Evolutionary conservation across 2,113 vertebrate species (phyloP).

Genomic region (Pipra filicauda): DNA sequence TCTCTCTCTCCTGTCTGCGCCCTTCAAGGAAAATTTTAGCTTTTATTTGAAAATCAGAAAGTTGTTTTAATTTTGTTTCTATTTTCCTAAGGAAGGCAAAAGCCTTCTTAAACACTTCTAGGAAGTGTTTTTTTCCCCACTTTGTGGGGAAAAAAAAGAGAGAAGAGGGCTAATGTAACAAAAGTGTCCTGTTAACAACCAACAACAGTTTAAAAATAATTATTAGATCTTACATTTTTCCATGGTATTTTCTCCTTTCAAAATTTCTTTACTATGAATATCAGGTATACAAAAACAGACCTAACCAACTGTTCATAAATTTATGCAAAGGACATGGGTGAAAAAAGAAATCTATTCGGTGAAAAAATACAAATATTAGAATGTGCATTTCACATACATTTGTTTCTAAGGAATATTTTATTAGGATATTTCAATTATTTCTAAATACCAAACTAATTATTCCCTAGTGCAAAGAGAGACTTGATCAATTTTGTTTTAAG

Average conservation of each 20-base stretch:
- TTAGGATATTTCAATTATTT: not conserved
- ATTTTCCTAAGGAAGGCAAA: not conserved
- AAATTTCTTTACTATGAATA: slow-evolving; percentile 53
- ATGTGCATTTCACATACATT: not conserved
- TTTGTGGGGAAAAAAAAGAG: too few relatives aligned
- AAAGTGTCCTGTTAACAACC: not conserved
- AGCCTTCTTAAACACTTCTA: not conserved
- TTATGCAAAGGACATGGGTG: not conserved
- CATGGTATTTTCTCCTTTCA: not conserved
- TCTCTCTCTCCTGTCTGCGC: not conserved
- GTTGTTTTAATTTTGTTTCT: not conserved
- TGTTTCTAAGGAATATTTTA: not conserved
- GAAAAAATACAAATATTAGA: not conserved
- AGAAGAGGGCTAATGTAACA: not conserved
- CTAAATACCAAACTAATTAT: not conserved
- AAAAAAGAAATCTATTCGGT: not conserved
- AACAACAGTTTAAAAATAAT: not conserved
- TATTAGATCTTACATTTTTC: not conserved
- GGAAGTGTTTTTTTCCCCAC: too few relatives aligned
- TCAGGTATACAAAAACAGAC: slow-evolving; percentile 22
- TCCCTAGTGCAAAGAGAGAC: not conserved
- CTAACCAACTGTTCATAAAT: slow-evolving; percentile 1
- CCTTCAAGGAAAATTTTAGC: not conserved
- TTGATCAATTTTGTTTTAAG: not conserved
- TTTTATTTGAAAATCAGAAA: not conserved